These are phyloP conservation scores for Cephus runcator DNA, from an alignment of 2,888 invertebrate genomes.

Conservation along the genomic window DNA sequence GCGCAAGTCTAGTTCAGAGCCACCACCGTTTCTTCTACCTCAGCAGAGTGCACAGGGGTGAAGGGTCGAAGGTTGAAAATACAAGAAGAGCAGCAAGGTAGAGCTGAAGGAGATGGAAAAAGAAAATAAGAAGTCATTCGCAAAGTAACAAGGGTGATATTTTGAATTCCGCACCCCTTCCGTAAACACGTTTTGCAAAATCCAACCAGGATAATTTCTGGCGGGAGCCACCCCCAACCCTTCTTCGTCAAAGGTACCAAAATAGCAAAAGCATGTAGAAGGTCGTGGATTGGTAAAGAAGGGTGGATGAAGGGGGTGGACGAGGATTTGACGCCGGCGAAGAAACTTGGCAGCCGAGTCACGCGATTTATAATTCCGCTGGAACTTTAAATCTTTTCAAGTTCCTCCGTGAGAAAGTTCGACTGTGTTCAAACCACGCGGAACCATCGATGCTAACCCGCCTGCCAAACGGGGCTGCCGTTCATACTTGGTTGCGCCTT, in stretches of 20 bases:
- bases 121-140: background rate
- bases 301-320: background rate
- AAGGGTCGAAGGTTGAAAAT: background rate
- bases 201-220: background rate
- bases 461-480: background rate
- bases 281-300: background rate
- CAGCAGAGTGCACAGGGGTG: background rate
- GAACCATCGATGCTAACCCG: background rate
- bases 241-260: background rate
- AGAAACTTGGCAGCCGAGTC: background rate
- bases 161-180: background rate
- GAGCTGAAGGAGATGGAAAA: background rate
- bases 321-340: background rate
- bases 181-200: background rate
- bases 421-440: background rate
- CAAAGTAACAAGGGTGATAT: background rate
- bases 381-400: background rate
- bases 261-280: background rate
- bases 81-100: background rate
- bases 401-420: background rate
- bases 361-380: background rate
- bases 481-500: background rate
- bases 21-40: background rate
- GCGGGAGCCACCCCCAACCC: background rate
- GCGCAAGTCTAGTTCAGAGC: background rate